Conservation (phyloP, 2,113 vertebrate species). For the Percina caprodes region DNA sequence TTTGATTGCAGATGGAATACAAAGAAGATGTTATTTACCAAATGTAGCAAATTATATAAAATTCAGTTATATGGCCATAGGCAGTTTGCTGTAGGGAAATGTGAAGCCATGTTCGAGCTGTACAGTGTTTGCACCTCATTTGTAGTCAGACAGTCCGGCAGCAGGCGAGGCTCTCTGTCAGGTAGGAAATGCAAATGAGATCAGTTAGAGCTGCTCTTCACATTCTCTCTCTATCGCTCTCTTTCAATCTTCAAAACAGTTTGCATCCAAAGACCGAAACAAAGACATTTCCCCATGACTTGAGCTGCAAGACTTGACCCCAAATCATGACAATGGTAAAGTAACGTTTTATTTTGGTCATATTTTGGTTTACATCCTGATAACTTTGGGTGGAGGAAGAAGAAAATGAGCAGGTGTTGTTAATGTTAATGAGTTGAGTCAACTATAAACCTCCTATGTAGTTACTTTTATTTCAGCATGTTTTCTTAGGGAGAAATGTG, state of each 20-base stretch:
- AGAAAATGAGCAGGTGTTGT: conserved; percentile 53
- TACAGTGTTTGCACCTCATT: conserved; percentile 5
- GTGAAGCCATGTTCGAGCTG: neutral
- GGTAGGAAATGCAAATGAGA: conserved; percentile 78
- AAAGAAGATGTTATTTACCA: neutral
- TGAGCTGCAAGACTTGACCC: conserved; percentile 37
- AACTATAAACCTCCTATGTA: neutral
- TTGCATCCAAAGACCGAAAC: conserved; percentile 61
- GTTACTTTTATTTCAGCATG: conserved; percentile 2
- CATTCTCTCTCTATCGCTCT: conserved; percentile 27
- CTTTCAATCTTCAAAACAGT: conserved; percentile 40
- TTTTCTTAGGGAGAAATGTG: neutral
- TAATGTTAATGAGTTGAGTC: neutral
- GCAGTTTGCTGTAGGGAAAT: neutral
- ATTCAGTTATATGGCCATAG: neutral
- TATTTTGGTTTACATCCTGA: conserved; percentile 1
- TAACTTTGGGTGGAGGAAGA: conserved; percentile 15
- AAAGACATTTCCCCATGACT: conserved; percentile 66
- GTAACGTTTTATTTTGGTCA: conserved; percentile 50
- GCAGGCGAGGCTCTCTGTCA: conserved; percentile 50
- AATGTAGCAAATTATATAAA: neutral
- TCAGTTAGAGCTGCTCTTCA: conserved; percentile 44
- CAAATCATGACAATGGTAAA: conserved; percentile 78
- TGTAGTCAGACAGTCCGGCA: conserved; percentile 17
- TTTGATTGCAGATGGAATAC: neutral